Evolutionary conservation across 2,113 vertebrate genomes (phyloP).

Genomic region (Erythrolamprus reginae): DNA sequence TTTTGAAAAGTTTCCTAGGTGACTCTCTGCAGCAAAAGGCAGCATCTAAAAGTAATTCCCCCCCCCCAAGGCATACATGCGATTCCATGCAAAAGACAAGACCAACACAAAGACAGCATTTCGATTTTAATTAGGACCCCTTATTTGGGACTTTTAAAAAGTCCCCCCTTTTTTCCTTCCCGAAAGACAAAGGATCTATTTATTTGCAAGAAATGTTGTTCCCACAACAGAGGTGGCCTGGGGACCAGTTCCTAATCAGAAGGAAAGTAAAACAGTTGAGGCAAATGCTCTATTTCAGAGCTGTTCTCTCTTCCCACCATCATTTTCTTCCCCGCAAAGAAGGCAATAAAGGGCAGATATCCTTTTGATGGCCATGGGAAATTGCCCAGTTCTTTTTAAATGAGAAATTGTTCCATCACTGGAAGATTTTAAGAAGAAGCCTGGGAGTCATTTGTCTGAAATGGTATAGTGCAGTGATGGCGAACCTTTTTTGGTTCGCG

Average conservation of each 20-base stretch:
- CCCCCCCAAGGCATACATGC: not conserved
- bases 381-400: not conserved
- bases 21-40: not conserved
- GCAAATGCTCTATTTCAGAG: not conserved
- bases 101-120: not conserved
- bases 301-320: not conserved
- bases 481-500: too few relatives aligned
- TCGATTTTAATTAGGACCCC: conserved; percentile 10
- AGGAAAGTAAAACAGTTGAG: not conserved
- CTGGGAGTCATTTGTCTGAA: too few relatives aligned
- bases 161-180: not conserved
- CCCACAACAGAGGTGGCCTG: conserved; percentile 6
- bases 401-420: not conserved
- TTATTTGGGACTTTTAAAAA: not conserved
- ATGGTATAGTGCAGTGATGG: too few relatives aligned
- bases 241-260: conserved; percentile 22
- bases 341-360: conserved; percentile 4
- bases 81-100: not conserved
- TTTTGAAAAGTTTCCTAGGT: not conserved
- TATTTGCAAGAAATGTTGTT: conserved; percentile 23
- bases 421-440: too few relatives aligned
- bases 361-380: conserved; percentile 6
- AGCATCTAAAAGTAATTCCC: not conserved
- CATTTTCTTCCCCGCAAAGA: not conserved
- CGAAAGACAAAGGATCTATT: conserved; percentile 21